Evolutionary conservation across 1,140 invertebrate genomes (phyloP), one percentile per base, ranked within the genome.

Genomic region (Drosophila busckii): DNA sequence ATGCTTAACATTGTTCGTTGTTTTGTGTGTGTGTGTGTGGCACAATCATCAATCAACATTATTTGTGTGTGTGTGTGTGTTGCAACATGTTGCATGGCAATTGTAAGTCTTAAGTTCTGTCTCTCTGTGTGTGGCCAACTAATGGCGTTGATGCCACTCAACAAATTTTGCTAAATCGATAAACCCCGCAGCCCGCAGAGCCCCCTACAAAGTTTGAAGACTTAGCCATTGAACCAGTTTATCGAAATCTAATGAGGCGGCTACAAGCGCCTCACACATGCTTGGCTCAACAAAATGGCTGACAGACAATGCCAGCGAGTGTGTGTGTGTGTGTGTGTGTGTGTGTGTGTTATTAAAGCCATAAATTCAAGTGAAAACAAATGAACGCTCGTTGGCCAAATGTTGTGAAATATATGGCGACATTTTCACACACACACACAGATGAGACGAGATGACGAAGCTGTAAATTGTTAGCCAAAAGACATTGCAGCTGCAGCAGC

Each of bases 231-330:
- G 49, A 63, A 46, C 41, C 50, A 67, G 60, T 75, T 69, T 68
- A 78, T 68, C 58, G 56, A 56, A 54, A 73, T 56, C 58, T 73
- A 80, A 80, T 78, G 73, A 78, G 73, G 65, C 73, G 66, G 49
- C 68, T 66, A 49, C 48, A 67, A 70, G 28, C 45, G 58, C 64
- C 37, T 12, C 49, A 62, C 32, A 38, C 37, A 34, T 15, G 32
- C 26, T 46, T 38, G 40, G 59, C 41, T 50, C 40, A 55, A 66
- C 63, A 66, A 66, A 66, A 58, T 63, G 31, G 50, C 63, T 54
- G 45, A 66, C 37, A 64, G 67, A 64, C 67, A 80, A 71, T 64
- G 48, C 13, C 13, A 32, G 20, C 23, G 16, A n/a, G 23, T 20
- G 9, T n/a, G 26, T 10, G 13, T 13, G 15, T 2, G 9, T 2